Conservation (phyloP, 2,113 vertebrate species). For the Salvelinus namaycush region DNA sequence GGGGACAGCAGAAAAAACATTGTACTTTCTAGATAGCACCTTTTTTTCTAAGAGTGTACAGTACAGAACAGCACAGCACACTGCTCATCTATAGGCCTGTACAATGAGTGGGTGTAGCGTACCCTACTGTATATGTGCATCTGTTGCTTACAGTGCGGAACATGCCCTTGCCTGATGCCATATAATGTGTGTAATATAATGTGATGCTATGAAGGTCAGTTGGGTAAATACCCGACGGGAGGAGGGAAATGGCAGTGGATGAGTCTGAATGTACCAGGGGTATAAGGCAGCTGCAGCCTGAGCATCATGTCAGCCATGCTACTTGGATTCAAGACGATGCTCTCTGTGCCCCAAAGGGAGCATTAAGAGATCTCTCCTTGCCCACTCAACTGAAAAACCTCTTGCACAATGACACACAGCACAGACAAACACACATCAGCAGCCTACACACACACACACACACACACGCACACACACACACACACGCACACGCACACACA, state of each 20-base stretch:
- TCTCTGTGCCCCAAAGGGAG: not conserved
- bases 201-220: conserved; percentile 35
- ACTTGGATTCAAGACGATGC: conserved; percentile 17
- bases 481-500: conserved; percentile 1
- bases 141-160: conserved; percentile 12
- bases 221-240: conserved; percentile 10
- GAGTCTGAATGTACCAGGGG: not conserved
- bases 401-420: not conserved
- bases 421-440: not conserved
- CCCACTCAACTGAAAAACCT: conserved; percentile 3
- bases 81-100: not conserved
- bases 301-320: not conserved
- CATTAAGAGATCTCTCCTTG: not conserved
- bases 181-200: not conserved
- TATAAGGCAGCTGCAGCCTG: not conserved
- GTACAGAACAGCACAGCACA: not conserved
- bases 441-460: not conserved
- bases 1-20: too few species aligned
- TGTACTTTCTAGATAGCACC: too few species aligned
- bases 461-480: not conserved
- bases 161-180: not conserved
- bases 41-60: too few species aligned
- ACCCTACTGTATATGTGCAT: conserved; percentile 30
- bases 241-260: conserved; percentile 3
- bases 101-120: not conserved